phyloP scores from a whole-genome alignment of 2,797 vertebrate genomes.

The Microhierax caerulescens region DNA sequence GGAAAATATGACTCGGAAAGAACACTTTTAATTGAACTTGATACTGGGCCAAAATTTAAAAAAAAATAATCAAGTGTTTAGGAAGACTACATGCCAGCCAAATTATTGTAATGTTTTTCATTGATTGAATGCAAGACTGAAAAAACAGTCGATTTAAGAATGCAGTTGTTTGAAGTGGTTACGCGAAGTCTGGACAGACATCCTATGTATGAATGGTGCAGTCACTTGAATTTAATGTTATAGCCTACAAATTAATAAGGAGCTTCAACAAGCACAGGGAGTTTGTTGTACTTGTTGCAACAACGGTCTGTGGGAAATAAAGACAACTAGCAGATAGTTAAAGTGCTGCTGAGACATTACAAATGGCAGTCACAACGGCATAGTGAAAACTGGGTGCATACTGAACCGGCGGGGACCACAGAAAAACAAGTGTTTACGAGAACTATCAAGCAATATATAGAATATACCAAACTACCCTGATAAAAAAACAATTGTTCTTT shows the following conservation, averaged over 20 bases:
- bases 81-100: background rate
- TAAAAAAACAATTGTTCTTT: background rate
- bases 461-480: background rate
- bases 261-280: background rate
- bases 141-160: background rate
- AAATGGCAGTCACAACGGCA: background rate
- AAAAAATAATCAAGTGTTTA: background rate
- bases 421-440: background rate
- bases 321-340: background rate
- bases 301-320: background rate
- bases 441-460: background rate
- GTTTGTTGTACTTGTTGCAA: background rate
- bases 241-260: background rate
- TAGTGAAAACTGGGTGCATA: background rate
- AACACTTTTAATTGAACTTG: constrained; percentile 14
- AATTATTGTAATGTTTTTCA: background rate
- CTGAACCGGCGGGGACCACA: background rate
- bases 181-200: background rate
- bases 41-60: background rate
- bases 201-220: background rate
- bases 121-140: background rate
- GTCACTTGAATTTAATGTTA: constrained; percentile 14
- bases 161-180: background rate
- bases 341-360: background rate
- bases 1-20: background rate